These are phyloP conservation scores for Platorchestia sp. DNA, from an alignment of 1,140 invertebrate genomes.

Conservation along the genomic window DNA sequence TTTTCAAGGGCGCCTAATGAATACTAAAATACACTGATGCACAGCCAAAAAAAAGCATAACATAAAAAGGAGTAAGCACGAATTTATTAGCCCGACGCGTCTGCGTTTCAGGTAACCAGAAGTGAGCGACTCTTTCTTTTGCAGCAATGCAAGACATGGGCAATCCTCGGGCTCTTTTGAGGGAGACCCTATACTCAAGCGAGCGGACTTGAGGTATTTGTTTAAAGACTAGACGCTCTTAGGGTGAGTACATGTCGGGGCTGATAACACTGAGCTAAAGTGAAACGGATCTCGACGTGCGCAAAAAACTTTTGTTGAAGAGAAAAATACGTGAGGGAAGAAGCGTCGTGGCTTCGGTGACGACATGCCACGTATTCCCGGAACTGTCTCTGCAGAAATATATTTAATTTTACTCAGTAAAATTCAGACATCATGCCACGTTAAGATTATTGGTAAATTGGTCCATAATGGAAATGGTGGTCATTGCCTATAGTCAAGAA, in stretches of 20 bases:
- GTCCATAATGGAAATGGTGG: not conserved
- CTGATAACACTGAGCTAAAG: slow-evolving; percentile 2
- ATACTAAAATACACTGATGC: not conserved
- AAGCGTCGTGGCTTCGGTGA: not conserved
- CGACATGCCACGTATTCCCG: too few relatives aligned
- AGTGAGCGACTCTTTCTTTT: not conserved
- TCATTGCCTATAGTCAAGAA: too few relatives aligned
- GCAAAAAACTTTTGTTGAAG: not conserved
- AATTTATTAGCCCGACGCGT: not conserved
- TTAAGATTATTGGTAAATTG: too few relatives aligned
- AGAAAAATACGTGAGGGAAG: not conserved
- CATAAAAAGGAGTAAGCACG: not conserved
- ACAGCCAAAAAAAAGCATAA: not conserved
- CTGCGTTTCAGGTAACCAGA: slow-evolving; percentile 7
- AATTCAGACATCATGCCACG: not conserved
- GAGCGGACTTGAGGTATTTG: slow-evolving; percentile 9
- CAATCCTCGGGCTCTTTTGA: not conserved
- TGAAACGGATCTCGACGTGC: not conserved
- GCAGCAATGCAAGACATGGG: slow-evolving; percentile 24
- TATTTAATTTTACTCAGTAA: not conserved
- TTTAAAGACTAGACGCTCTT: slow-evolving; percentile 24
- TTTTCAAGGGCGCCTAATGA: not conserved
- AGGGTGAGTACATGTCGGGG: not conserved
- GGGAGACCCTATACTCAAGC: not conserved
- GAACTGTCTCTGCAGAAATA: not conserved